Base-by-base conservation (phyloP, 2,888 invertebrate genomes). In the Melieria crassipennis region DNA sequence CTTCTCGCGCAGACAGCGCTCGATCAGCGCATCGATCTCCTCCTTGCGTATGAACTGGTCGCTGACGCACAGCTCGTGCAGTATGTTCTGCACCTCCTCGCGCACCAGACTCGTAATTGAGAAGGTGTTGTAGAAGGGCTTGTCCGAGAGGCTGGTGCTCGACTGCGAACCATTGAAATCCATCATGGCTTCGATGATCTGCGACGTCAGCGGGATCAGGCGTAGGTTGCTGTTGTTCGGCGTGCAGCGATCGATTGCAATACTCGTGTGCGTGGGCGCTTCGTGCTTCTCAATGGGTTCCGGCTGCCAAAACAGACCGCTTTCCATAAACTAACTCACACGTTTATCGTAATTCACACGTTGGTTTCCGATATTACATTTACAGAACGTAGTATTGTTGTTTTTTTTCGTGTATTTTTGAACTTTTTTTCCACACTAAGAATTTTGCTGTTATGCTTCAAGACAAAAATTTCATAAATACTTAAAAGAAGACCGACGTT, bases 111-210 rank as follows among this genome's bases (percentile, higher is more conserved):
- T 74, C 5, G 73, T 76, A 50, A 76, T 75, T 9, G 76, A 73
- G 10, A 69, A 63, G 1, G 67, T 75, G 6, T 71, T 75, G 58
- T 69, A 70, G 45, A 69, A 61, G 6, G 60, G 65, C 11, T 72
- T 74, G 6, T 71, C 75, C 1, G 73, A 69, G 7, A 75, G 9
- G 60, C 73, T 77, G 42, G 69, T 73, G 46, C 66, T 74, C 43
- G 76, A 77, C 60, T 71, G 69, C 2, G 77, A 72, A 30, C 52
- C 70, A 65, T 76, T 77, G 13, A 78, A 78, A 69, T 77, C 73
- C 72, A 70, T 73, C 78, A 78, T 77, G 50, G 61, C 74, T n/a
- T 62, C 66, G 46, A 66, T 30, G 43, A 78, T 75, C 70, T 76
- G 75, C 10, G 42, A 62, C 9, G 77, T 76, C 42, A 77, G 63